phyloP scores from a whole-genome alignment of 1,140 invertebrate genomes.

The Bombus ignitus region DNA sequence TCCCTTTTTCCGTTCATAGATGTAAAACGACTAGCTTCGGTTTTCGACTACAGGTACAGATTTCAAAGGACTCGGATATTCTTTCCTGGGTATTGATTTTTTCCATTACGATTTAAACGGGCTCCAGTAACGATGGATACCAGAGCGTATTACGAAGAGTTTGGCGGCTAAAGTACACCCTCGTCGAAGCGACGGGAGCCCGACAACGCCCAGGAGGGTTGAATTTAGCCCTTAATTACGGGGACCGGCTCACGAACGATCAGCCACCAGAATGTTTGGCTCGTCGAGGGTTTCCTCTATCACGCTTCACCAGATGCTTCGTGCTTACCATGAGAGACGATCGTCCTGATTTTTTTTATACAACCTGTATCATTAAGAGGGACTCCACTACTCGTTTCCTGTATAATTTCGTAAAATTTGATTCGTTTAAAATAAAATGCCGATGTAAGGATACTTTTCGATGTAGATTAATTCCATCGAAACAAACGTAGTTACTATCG shows the following conservation, averaged over 20 bases:
- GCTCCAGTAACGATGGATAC: slow-evolving; percentile 48
- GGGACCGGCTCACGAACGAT: slow-evolving; percentile 47
- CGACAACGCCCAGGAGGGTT: slow-evolving; percentile 58
- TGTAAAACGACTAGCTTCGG: background rate
- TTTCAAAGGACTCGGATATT: background rate
- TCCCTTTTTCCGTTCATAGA: background rate
- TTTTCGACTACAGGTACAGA: background rate
- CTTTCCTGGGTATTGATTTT: slow-evolving; percentile 58
- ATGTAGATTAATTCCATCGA: background rate
- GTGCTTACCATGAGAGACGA: background rate
- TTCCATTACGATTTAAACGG: slow-evolving; percentile 57
- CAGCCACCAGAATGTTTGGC: slow-evolving; percentile 36
- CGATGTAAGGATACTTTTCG: no score
- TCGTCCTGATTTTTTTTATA: background rate
- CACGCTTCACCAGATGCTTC: slow-evolving; percentile 7
- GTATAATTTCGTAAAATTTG: no score
- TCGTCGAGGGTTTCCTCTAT: slow-evolving; percentile 19
- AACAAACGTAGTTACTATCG: no score
- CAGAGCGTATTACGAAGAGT: slow-evolving; percentile 44
- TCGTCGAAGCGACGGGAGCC: slow-evolving; percentile 36
- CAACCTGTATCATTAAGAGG: no score
- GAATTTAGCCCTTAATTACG: slow-evolving; percentile 68
- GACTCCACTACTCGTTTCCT: no score
- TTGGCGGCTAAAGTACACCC: slow-evolving; percentile 62
- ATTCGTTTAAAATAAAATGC: no score